Evolutionary conservation across 2,797 vertebrate species (phyloP).

Genomic region (Chromis chromis): DNA sequence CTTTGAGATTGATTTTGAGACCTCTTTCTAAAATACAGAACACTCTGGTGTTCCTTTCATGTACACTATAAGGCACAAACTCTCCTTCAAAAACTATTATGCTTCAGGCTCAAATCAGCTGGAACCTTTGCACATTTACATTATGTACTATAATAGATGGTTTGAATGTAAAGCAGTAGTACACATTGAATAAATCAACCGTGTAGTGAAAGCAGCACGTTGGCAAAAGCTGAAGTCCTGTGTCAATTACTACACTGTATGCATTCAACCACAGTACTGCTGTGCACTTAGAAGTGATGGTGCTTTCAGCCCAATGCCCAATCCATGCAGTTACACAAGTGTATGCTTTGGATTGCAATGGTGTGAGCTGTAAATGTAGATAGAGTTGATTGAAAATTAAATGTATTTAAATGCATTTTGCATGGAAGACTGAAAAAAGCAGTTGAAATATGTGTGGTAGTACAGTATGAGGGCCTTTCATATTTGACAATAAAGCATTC

Average conservation of each 20-base stretch:
- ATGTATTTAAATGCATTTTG: background rate
- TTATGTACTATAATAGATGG: background rate
- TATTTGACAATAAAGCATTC: background rate
- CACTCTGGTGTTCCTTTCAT: background rate
- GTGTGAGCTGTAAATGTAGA: background rate
- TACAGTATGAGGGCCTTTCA: background rate
- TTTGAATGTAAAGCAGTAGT: background rate
- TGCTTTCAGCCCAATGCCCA: background rate
- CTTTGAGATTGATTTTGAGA: background rate
- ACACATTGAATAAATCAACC: background rate
- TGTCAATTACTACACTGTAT: conserved; percentile 1
- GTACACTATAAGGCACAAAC: background rate
- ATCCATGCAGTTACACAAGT: background rate
- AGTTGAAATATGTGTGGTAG: background rate
- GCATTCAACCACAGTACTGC: background rate
- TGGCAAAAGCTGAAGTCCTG: background rate
- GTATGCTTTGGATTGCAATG: background rate
- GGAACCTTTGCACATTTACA: background rate
- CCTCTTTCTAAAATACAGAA: background rate
- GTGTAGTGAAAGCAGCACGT: background rate
- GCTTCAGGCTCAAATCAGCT: background rate
- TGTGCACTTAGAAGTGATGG: background rate
- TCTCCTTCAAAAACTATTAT: background rate
- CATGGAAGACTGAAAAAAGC: background rate
- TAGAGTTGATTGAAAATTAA: background rate